A percentile compares a stretch with the other conserved stretches of the same genome.
phyloP scores from a whole-genome alignment of 1,140 invertebrate genomes.

The Solen grandis region DNA sequence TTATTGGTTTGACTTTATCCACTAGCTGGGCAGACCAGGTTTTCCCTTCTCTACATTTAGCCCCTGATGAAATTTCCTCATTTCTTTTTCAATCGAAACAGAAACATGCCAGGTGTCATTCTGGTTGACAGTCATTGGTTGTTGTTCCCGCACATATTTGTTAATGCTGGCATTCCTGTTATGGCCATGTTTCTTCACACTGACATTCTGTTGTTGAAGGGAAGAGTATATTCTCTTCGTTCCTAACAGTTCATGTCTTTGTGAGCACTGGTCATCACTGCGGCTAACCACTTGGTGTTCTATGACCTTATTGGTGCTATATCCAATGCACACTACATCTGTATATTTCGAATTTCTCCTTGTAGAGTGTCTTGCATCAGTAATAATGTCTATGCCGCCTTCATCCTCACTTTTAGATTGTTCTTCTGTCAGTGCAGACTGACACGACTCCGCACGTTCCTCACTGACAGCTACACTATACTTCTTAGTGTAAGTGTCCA shows the following conservation, averaged over 20 bases:
- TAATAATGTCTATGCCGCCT: background rate
- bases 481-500: no score
- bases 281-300: background rate
- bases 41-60: background rate
- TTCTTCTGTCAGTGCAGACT: background rate
- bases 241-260: slow-evolving; percentile 24
- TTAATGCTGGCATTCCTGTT: slow-evolving; percentile 41
- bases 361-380: slow-evolving; percentile 5
- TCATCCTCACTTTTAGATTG: background rate
- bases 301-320: slow-evolving; percentile 12
- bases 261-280: background rate
- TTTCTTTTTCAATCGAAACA: background rate
- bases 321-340: slow-evolving; percentile 29
- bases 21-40: background rate
- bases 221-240: slow-evolving; percentile 18
- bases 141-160: slow-evolving; percentile 15
- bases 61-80: background rate
- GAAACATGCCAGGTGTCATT: slow-evolving; percentile 8
- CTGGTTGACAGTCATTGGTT: background rate
- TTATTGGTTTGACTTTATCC: background rate
- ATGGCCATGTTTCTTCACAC: slow-evolving; percentile 10
- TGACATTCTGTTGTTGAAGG: slow-evolving; percentile 8
- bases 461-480: background rate
- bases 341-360: slow-evolving; percentile 18
- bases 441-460: background rate